phyloP scores from a whole-genome alignment of 1,140 invertebrate genomes.

The Popillia japonica region DNA sequence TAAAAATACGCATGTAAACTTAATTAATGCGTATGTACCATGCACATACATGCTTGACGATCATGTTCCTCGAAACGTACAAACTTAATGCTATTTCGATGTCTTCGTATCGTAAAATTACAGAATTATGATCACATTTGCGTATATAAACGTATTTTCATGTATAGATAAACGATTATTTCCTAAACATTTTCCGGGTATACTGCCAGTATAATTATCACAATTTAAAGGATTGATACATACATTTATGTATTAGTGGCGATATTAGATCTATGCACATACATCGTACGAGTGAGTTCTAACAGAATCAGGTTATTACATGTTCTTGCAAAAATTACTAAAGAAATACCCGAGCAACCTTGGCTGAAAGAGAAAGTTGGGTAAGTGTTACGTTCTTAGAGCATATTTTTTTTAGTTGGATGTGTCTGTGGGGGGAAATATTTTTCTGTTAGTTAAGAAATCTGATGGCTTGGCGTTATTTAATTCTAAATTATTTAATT shows the following conservation, averaged over 20 bases:
- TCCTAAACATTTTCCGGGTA: not conserved
- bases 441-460: not conserved
- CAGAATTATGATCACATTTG: not conserved
- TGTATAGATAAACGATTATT: not conserved
- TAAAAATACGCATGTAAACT: too few relatives aligned
- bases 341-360: not conserved
- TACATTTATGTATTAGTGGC: not conserved
- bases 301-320: constrained; percentile 7
- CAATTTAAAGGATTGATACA: too few relatives aligned
- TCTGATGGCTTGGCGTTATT: not conserved
- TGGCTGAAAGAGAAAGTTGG: constrained; percentile 10
- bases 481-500: not conserved
- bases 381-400: constrained; percentile 9
- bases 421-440: not conserved
- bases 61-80: not conserved
- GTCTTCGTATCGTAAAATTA: not conserved
- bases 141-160: not conserved
- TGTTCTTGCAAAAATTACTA: not conserved
- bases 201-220: not conserved
- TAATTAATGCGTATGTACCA: too few relatives aligned
- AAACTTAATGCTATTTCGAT: not conserved
- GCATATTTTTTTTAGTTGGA: not conserved
- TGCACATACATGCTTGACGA: not conserved
- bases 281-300: not conserved
- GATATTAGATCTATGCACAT: not conserved